Evolutionary conservation across 2,113 vertebrate species (phyloP).

Genomic region (Callionymus lyra): DNA sequence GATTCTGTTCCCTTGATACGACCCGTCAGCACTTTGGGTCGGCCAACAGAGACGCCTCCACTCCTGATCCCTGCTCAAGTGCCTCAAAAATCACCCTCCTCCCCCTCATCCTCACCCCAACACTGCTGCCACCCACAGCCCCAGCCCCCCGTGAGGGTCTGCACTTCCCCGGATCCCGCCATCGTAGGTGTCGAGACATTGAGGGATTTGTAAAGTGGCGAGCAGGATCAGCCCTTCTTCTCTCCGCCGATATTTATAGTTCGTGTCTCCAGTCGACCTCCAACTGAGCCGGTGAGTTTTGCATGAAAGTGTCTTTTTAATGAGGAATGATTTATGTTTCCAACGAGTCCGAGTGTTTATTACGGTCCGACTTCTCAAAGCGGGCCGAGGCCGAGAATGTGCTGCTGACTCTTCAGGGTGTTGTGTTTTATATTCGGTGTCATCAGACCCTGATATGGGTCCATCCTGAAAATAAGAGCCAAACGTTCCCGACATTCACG

Average conservation of each 20-base stretch:
- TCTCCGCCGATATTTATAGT: slow-evolving; percentile 49
- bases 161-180: slow-evolving; percentile 55
- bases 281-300: slow-evolving; percentile 61
- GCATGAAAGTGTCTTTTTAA: slow-evolving; percentile 2
- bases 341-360: too few relatives aligned
- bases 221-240: slow-evolving; percentile 39
- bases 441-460: slow-evolving; percentile 39
- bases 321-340: too few relatives aligned
- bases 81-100: slow-evolving; percentile 29
- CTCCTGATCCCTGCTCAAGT: slow-evolving; percentile 37
- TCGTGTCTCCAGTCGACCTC: slow-evolving; percentile 26
- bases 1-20: slow-evolving; percentile 79
- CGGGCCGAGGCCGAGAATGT: slow-evolving; percentile 44
- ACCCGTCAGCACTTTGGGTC: slow-evolving; percentile 79
- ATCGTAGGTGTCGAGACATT: slow-evolving; percentile 56
- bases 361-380: slow-evolving; percentile 23
- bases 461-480: slow-evolving; percentile 28
- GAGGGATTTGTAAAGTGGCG: slow-evolving; percentile 59
- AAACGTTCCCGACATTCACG: slow-evolving; percentile 23
- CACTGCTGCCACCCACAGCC: slow-evolving; percentile 38
- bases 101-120: slow-evolving; percentile 40
- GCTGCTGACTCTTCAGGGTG: slow-evolving; percentile 37
- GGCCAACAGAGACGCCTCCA: slow-evolving; percentile 59
- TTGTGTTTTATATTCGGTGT: slow-evolving; percentile 60
- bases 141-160: slow-evolving; percentile 54